Evolutionary conservation across 2,113 vertebrate species (phyloP).

Genomic region (Pseudonaja textilis): DNA sequence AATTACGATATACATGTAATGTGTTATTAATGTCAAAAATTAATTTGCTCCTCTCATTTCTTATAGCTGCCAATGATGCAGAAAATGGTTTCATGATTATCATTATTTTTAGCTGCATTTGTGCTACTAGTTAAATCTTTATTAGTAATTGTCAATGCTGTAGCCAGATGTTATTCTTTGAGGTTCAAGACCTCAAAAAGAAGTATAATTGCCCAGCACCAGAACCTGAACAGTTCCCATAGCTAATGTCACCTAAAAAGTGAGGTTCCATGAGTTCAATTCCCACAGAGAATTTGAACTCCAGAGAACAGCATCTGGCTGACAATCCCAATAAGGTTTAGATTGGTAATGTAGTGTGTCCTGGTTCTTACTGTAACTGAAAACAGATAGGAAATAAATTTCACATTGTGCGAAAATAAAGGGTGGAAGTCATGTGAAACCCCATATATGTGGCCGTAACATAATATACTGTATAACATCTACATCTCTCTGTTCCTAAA

Average conservation of each 20-base stretch:
- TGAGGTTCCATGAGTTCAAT: too few relatives aligned
- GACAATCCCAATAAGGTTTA: neutral
- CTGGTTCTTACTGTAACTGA: neutral
- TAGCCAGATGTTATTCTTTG: too few relatives aligned
- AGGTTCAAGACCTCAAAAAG: too few relatives aligned
- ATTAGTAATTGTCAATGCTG: too few relatives aligned
- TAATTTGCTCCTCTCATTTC: neutral
- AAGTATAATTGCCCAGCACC: too few relatives aligned
- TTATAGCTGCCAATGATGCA: neutral
- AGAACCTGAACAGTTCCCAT: too few relatives aligned
- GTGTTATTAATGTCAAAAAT: neutral
- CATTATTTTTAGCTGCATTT: neutral
- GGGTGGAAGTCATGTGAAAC: neutral
- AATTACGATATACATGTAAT: neutral
- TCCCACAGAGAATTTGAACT: too few relatives aligned
- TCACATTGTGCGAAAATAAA: neutral
- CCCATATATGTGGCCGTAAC: neutral
- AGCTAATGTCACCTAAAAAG: too few relatives aligned
- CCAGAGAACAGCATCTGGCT: too few relatives aligned
- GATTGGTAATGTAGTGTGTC: neutral
- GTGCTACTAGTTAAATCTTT: neutral
- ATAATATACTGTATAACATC: neutral
- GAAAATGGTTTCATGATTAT: neutral
- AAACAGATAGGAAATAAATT: neutral
- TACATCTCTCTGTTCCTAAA: neutral